Evolutionary conservation across 1,140 invertebrate genomes (phyloP).

Genomic region (Lepidurus packardi): DNA sequence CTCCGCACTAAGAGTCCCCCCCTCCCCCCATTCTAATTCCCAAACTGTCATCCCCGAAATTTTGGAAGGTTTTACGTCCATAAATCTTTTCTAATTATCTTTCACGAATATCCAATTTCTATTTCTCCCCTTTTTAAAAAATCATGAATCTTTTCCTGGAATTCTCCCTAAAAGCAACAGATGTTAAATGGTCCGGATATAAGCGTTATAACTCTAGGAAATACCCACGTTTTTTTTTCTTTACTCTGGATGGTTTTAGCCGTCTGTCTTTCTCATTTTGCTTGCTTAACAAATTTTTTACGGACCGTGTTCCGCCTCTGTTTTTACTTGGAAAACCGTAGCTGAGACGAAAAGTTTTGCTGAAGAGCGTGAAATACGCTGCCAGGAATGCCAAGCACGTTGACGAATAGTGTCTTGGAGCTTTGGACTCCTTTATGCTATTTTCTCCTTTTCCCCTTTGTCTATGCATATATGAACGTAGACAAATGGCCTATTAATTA

Average conservation of each 20-base stretch:
- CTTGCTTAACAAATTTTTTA: neutral
- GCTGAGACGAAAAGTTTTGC: neutral
- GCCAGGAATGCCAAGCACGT: neutral
- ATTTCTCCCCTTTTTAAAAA: neutral
- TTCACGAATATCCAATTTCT: neutral
- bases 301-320: neutral
- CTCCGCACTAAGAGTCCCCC: neutral
- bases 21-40: neutral
- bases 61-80: neutral
- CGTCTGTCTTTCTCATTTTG: neutral
- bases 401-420: neutral
- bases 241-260: neutral
- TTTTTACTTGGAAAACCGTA: neutral
- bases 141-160: neutral
- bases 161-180: neutral
- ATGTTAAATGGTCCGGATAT: neutral
- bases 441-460: neutral
- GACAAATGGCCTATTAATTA: neutral
- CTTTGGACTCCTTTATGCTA: neutral
- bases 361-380: neutral
- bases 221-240: neutral
- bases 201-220: neutral
- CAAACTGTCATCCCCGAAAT: neutral
- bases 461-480: too few relatives aligned
- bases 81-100: conserved; percentile 2